Conservation (phyloP, 2,888 invertebrate species). For the Eupeodes latifasciatus region DNA sequence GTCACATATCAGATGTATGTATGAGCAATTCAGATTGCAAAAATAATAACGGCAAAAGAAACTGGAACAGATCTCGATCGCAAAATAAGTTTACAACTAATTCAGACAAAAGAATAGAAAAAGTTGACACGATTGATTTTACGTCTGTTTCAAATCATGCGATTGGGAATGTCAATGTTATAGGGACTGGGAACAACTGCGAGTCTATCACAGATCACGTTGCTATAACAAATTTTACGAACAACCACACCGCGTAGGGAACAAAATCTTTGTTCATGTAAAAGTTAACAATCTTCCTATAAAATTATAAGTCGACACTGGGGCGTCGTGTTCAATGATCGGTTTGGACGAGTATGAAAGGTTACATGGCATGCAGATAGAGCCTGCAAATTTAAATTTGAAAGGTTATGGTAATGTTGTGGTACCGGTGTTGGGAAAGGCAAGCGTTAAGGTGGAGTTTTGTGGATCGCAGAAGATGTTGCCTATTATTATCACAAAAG, state of each 20-base stretch:
- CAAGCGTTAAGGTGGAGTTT: slow-evolving; percentile 47
- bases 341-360: slow-evolving; percentile 1
- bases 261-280: slow-evolving; percentile 37
- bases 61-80: background rate
- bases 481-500: slow-evolving; percentile 9
- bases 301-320: slow-evolving; percentile 16
- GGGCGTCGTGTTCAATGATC: slow-evolving; percentile 17
- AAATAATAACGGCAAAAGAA: background rate
- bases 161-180: background rate
- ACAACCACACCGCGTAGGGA: background rate
- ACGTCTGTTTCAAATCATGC: background rate
- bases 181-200: background rate
- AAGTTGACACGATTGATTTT: slow-evolving; percentile 1
- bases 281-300: slow-evolving; percentile 7
- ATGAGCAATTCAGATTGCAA: slow-evolving; percentile 12
- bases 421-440: slow-evolving; percentile 52
- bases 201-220: background rate
- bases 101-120: background rate
- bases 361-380: slow-evolving; percentile 18
- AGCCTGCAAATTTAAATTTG: background rate
- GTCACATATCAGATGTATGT: slow-evolving; percentile 55
- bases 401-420: slow-evolving; percentile 47
- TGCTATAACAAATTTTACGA: background rate
- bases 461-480: slow-evolving; percentile 43
- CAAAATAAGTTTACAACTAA: background rate